phyloP scores from a whole-genome alignment of 2,113 vertebrate species.

The Sinocyclocheilus anophthalmus region DNA sequence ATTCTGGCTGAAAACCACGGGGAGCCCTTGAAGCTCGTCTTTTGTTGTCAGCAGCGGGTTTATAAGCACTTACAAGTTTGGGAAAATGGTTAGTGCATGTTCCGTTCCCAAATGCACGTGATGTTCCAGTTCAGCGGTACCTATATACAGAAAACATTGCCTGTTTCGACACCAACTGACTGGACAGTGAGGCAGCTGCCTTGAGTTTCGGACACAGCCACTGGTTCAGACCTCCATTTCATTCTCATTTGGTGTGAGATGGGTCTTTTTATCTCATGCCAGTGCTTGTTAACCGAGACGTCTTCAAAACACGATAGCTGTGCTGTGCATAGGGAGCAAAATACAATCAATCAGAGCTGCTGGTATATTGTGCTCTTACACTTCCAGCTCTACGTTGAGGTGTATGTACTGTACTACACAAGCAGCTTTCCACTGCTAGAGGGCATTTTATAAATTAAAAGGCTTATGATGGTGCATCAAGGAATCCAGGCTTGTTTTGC shows the following conservation, averaged over 20 bases:
- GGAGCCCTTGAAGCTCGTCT: neutral
- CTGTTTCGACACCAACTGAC: neutral
- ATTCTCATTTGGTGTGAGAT: neutral
- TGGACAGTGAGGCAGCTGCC: neutral
- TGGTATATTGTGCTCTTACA: neutral
- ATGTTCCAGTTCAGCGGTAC: neutral
- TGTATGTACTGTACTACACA: constrained; percentile 1
- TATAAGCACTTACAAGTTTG: neutral
- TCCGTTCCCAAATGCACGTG: neutral
- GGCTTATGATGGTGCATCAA: neutral
- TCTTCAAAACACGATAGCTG: neutral
- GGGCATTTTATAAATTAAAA: neutral
- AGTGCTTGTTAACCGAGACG: constrained; percentile 20
- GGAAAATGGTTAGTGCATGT: neutral
- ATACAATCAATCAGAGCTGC: neutral
- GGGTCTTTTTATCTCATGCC: constrained; percentile 23
- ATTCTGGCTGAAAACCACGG: neutral
- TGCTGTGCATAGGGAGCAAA: constrained; percentile 21
- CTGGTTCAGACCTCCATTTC: constrained; percentile 3
- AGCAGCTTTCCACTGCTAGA: neutral
- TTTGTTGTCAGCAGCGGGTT: neutral
- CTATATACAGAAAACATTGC: neutral
- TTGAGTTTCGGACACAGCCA: neutral
- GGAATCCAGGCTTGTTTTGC: constrained; percentile 2
- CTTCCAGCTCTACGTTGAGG: neutral